Evolutionary conservation across 23 tunicate genomes (phyloP).

Genomic region (Ciona savignyi): DNA sequence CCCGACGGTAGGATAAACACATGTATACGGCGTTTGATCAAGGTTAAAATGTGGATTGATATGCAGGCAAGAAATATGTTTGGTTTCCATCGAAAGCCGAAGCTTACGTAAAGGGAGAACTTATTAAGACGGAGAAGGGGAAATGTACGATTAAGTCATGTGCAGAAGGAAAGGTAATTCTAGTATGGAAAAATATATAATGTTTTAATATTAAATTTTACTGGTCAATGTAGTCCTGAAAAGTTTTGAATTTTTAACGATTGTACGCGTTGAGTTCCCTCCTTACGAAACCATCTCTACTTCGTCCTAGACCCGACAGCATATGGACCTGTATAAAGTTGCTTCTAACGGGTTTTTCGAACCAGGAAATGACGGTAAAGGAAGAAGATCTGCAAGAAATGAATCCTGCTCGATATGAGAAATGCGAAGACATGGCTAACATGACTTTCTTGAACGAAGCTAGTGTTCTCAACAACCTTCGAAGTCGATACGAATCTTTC

Average conservation of each 20-base stretch:
- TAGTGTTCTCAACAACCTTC: conserved; percentile 66
- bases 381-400: neutral
- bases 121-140: neutral
- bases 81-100: neutral
- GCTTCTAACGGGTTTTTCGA: too few species aligned
- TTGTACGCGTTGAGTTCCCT: too few species aligned
- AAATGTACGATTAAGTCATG: neutral
- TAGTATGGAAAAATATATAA: too few species aligned
- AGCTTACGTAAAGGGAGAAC: neutral
- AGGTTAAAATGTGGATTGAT: neutral
- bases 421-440: conserved; percentile 90
- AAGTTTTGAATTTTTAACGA: neutral
- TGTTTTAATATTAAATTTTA: too few species aligned
- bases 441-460: conserved; percentile 95
- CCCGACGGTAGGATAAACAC: neutral
- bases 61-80: neutral
- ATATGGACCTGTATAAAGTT: too few species aligned
- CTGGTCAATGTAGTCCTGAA: neutral
- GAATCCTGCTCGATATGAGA: conserved; percentile 71
- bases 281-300: too few species aligned
- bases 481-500: conserved; percentile 67
- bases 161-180: neutral
- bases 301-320: too few species aligned
- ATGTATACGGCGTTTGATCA: neutral
- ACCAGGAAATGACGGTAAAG: neutral